Conservation (phyloP, 2,113 vertebrate genomes). For the Sapajus apella region DNA sequence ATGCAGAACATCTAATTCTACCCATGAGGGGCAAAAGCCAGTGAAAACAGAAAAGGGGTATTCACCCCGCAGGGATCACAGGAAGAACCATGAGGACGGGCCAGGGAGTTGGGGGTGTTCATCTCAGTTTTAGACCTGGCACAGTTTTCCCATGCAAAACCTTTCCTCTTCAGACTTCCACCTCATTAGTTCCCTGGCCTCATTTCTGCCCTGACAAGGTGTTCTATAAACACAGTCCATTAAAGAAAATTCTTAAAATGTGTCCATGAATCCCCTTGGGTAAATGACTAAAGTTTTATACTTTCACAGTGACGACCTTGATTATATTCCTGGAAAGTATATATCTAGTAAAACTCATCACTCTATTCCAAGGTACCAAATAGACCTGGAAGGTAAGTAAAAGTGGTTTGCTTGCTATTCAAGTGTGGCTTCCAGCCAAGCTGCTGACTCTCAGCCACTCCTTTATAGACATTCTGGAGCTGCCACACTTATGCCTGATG, state of each 20-base stretch:
- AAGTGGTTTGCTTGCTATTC: background rate
- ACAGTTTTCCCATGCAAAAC: background rate
- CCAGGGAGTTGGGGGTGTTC: background rate
- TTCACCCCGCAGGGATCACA: rapidly evolving
- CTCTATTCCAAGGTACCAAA: background rate
- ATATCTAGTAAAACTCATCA: background rate
- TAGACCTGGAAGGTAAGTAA: background rate
- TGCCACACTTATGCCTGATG: rapidly evolving
- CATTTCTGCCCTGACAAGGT: background rate
- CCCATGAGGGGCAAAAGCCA: background rate
- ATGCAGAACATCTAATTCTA: background rate
- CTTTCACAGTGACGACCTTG: background rate
- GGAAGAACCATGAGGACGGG: background rate
- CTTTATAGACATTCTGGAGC: background rate
- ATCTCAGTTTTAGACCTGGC: background rate
- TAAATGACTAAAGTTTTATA: background rate
- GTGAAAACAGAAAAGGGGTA: background rate
- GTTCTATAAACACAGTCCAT: background rate
- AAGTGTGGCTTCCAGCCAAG: background rate
- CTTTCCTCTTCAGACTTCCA: background rate
- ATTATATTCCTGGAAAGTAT: background rate
- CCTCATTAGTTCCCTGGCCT: background rate
- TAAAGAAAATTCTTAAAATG: background rate
- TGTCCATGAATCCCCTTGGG: background rate
- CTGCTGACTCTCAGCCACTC: background rate